Evolutionary conservation across 2,797 vertebrate species (phyloP).

Genomic region (Gila robusta): DNA sequence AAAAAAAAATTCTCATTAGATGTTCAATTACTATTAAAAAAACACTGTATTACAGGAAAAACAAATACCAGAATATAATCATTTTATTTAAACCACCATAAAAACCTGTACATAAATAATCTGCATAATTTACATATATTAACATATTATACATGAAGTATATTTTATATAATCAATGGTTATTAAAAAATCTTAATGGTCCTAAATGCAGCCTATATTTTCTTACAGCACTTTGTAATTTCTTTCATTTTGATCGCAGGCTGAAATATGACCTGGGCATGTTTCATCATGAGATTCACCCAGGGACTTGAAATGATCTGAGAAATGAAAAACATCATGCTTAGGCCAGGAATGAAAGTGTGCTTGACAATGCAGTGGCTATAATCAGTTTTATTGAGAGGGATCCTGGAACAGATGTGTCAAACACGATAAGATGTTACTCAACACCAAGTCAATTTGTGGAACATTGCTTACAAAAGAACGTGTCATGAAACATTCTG

Average conservation of each 20-base stretch:
- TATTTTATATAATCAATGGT: background rate
- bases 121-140: background rate
- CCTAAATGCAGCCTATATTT: background rate
- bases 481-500: background rate
- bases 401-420: conserved; percentile 34
- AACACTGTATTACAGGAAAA: background rate
- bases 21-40: background rate
- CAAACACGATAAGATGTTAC: conserved; percentile 38
- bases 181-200: background rate
- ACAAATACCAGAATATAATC: background rate
- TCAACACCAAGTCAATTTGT: conserved; percentile 46
- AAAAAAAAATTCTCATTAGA: too few relatives aligned
- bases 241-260: conserved; percentile 1
- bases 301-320: conserved; percentile 6
- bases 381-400: conserved; percentile 30
- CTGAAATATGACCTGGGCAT: conserved; percentile 4
- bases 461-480: conserved; percentile 20
- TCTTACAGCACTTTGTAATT: background rate
- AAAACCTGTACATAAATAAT: background rate
- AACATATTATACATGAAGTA: background rate
- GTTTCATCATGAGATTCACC: conserved; percentile 22
- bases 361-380: conserved; percentile 6
- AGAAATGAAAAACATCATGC: background rate
- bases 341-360: background rate
- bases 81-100: background rate